Evolutionary conservation across 1,140 invertebrate genomes (phyloP).

Genomic region (Drosophila melanica): DNA sequence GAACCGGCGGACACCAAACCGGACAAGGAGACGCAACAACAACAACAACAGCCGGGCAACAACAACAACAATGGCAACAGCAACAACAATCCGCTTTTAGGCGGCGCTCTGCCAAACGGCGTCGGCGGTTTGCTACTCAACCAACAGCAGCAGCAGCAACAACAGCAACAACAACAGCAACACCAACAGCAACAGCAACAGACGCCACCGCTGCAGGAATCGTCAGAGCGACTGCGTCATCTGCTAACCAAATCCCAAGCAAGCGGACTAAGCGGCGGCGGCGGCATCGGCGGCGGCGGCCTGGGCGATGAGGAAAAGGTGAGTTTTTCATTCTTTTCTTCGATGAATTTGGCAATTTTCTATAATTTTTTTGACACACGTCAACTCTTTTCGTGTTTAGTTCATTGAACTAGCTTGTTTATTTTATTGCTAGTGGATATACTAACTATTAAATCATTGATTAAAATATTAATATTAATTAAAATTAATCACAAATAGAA

Average conservation of each 20-base stretch:
- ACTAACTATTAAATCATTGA: too few relatives aligned
- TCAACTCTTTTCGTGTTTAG: constrained; percentile 1
- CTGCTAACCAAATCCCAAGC: constrained; percentile 85
- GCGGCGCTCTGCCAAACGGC: constrained; percentile 56
- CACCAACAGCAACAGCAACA: constrained; percentile 35
- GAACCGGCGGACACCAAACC: constrained; percentile 65
- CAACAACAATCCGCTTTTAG: constrained; percentile 45
- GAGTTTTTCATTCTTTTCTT: constrained; percentile 8
- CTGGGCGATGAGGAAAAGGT: constrained; percentile 84
- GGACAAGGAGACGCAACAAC: constrained; percentile 57
- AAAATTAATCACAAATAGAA: too few relatives aligned
- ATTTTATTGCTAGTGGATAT: neutral
- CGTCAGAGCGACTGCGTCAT: constrained; percentile 87
- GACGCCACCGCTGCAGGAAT: constrained; percentile 58
- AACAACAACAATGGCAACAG: constrained; percentile 73
- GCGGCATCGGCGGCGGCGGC: constrained; percentile 61
- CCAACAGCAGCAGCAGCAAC: constrained; percentile 40
- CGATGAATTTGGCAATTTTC: neutral
- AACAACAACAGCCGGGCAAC: constrained; percentile 50
- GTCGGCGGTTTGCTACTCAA: constrained; percentile 52
- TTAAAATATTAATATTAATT: too few relatives aligned
- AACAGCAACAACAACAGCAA: constrained; percentile 42
- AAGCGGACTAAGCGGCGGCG: constrained; percentile 46
- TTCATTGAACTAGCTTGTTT: neutral
- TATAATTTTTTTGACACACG: neutral